These are phyloP conservation scores for Leptura quadrifasciata DNA, from an alignment of 2,888 invertebrate species.

Conservation along the genomic window DNA sequence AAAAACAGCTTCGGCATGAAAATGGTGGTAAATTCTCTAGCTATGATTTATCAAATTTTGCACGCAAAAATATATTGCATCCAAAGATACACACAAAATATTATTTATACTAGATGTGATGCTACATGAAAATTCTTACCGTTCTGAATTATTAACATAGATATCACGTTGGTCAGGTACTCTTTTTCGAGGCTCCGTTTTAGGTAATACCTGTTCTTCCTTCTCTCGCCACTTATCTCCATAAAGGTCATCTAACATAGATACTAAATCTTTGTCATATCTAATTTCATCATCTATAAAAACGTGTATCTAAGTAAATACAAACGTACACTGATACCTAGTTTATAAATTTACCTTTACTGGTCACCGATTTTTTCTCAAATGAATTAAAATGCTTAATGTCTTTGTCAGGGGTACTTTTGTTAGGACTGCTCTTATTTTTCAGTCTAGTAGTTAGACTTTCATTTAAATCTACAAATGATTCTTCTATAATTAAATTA, in stretches of 20 bases:
- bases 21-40: no score
- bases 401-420: neutral
- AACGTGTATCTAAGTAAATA: neutral
- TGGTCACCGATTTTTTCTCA: neutral
- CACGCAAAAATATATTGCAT: no score
- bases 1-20: no score
- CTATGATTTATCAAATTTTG: no score
- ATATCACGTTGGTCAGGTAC: conserved; percentile 35
- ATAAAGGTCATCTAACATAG: conserved; percentile 68
- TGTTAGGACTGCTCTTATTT: neutral
- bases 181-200: conserved; percentile 60
- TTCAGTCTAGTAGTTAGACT: conserved; percentile 39
- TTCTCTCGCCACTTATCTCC: conserved; percentile 69
- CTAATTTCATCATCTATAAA: neutral
- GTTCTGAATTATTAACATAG: conserved; percentile 43
- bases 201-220: conserved; percentile 63
- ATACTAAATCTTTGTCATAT: conserved; percentile 21
- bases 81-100: neutral
- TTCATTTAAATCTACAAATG: conserved; percentile 40
- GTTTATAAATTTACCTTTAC: neutral
- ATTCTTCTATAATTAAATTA: conserved; percentile 45
- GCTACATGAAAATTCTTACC: conserved; percentile 37
- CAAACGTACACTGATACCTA: neutral
- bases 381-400: neutral
- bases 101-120: neutral